Percentiles rank a stretch among this genome's conserved stretches.
These are phyloP conservation scores for Spinibarbus caldwelli DNA, from an alignment of 2,797 vertebrate species.

Conservation along the genomic window DNA sequence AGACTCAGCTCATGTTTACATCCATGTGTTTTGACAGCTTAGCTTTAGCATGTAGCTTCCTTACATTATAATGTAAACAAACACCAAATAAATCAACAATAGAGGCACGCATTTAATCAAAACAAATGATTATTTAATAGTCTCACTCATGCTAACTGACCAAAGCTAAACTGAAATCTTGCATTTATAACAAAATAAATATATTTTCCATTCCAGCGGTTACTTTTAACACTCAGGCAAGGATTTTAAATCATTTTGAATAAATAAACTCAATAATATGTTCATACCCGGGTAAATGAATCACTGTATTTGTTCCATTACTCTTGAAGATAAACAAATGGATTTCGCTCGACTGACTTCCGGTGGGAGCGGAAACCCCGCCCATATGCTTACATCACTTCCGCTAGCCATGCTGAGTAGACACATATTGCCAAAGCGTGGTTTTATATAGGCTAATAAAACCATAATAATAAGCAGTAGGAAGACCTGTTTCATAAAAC, in stretches of 20 bases:
- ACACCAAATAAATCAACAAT: too few species aligned
- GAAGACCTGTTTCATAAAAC: too few species aligned
- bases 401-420: not conserved
- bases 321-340: not conserved
- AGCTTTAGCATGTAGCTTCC: conserved; percentile 39
- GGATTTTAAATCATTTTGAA: not conserved
- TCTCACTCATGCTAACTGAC: not conserved
- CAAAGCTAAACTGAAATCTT: not conserved
- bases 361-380: not conserved
- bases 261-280: not conserved
- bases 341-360: not conserved
- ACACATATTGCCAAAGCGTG: not conserved
- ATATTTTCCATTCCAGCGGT: not conserved
- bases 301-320: conserved; percentile 27
- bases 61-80: too few species aligned
- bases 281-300: conserved; percentile 13
- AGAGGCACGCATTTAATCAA: too few species aligned
- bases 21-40: conserved; percentile 30
- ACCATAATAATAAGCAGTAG: not conserved
- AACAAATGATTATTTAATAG: not conserved
- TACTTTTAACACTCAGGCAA: not conserved
- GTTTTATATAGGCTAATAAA: not conserved
- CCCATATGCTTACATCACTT: not conserved
- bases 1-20: too few species aligned
- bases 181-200: not conserved